Base-by-base conservation (phyloP, 2,797 vertebrate genomes). In the Perdix hodgsoniae region DNA sequence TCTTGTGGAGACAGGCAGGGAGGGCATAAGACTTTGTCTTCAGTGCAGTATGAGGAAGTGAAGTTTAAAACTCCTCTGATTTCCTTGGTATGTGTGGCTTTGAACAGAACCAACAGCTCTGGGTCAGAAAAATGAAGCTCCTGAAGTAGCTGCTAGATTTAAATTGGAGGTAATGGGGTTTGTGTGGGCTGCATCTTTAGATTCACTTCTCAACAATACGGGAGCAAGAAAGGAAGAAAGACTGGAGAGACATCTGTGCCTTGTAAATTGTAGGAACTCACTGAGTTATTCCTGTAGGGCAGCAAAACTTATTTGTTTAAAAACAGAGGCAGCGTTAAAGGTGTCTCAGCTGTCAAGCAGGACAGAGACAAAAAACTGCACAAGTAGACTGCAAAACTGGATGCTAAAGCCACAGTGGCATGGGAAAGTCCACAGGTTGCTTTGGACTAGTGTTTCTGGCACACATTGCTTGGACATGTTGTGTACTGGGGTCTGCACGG, bases 401-500 rank as follows among this genome's bases (percentile, higher is more conserved):
- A 8, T n/a, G 17, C 65, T 78, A 52, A 91, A 73, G 27, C 23
- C 21, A 54, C 24, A 83, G 13, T 23, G 29, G 26, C 45, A 17
- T 12, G 12, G 33, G 14, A 10, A 77, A 69, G 29, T 57, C 73
- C 14, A n/a, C 40, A 24, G 54, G 37, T 2, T 9, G 15, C 39
- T 74, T 64, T 72, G 35, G 17, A 3, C 12, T 78, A 35, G 23
- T 8, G 2, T 74, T 74, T 78, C 66, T 78, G 37, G n/a, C 71
- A 70, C 6, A 15, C 4, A 4, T 19, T 40, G 8, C 56, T 84
- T 31, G 40, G 6, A 23, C 45, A 10, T 59, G 26, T 57, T 49
- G 15, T 23, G 22, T 10, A 8, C n/a, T 1, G 0, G 14, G 9
- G 4, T 52, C 33, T 74, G 23, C 21, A 19, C 24, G 33, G 40